Evolutionary conservation across 2,797 vertebrate species (phyloP).

Genomic region (Phaenicophaeus curvirostris): DNA sequence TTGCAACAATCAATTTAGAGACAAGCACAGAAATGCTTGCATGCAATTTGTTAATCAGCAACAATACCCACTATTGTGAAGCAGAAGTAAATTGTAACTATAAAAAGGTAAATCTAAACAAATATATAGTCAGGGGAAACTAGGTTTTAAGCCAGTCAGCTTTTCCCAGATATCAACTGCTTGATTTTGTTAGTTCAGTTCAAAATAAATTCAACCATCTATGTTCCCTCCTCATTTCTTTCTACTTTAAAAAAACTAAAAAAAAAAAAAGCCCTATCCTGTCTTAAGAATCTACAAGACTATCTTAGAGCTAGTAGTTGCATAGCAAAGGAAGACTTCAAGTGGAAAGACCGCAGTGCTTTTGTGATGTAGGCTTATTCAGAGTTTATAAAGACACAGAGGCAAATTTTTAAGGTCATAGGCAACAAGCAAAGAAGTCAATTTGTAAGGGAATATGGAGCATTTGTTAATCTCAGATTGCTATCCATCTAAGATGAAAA

Average conservation of each 20-base stretch:
- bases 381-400: too few species aligned
- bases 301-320: background rate
- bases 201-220: background rate
- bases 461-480: background rate
- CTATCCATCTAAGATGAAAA: background rate
- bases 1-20: background rate
- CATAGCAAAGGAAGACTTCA: background rate
- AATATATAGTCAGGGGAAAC: background rate
- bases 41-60: background rate
- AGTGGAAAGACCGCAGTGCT: background rate
- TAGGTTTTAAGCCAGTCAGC: background rate
- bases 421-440: background rate
- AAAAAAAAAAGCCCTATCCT: too few species aligned
- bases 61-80: background rate
- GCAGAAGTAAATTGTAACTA: background rate
- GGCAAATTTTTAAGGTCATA: background rate
- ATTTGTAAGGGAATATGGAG: background rate
- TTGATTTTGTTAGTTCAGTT: background rate
- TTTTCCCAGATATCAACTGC: background rate
- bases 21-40: background rate
- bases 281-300: background rate
- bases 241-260: background rate
- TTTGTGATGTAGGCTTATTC: background rate
- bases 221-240: background rate
- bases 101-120: background rate